phyloP scores from a whole-genome alignment of 1,140 invertebrate species.

The Kradibia gibbosae region DNA sequence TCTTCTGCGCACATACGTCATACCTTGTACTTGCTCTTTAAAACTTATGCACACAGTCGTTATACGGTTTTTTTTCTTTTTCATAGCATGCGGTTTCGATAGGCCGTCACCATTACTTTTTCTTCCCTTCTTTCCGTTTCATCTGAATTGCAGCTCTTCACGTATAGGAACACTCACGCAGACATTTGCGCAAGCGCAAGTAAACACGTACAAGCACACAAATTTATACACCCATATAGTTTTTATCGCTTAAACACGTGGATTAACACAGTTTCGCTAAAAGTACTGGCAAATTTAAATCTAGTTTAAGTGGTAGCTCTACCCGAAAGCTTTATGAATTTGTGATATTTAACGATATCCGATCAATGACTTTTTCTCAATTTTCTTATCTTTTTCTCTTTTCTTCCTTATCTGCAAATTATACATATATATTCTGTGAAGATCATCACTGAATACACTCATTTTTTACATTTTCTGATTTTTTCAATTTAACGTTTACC shows the following conservation, averaged over 20 bases:
- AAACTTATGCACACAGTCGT: not conserved
- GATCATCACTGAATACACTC: not conserved
- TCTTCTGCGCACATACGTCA: conserved; percentile 30
- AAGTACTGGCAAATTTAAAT: not conserved
- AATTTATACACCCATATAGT: not conserved
- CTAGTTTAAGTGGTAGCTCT: too few relatives aligned
- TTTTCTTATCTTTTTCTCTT: not conserved
- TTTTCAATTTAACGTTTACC: not conserved
- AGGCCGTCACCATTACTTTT: not conserved
- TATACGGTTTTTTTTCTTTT: not conserved
- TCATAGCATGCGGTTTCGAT: not conserved
- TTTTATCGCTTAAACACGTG: not conserved
- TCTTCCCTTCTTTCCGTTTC: conserved; percentile 1
- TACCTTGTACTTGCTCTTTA: not conserved
- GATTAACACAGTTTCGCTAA: conserved; percentile 26
- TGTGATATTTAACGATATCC: not conserved
- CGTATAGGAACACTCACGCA: too few relatives aligned
- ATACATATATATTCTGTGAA: not conserved
- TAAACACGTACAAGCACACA: too few relatives aligned
- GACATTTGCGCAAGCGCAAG: too few relatives aligned
- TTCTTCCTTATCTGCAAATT: not conserved
- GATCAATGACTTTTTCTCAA: not conserved
- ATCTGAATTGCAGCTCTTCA: not conserved
- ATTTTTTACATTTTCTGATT: not conserved
- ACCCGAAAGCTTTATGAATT: not conserved